Base-by-base conservation (phyloP, 2,888 invertebrate species). In the Mimachlamys varia region DNA sequence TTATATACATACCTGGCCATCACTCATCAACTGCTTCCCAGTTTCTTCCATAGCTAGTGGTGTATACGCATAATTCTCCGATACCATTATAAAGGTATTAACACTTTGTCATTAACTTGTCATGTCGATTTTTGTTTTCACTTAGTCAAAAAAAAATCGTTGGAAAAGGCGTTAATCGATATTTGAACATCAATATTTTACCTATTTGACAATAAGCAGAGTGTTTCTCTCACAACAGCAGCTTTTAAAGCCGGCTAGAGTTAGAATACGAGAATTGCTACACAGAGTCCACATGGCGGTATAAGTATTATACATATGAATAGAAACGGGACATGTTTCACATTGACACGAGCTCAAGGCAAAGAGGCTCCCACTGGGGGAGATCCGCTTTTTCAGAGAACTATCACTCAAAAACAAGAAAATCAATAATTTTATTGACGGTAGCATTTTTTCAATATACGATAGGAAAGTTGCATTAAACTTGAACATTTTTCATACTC, bases 71-170 rank as follows among this genome's bases (percentile, higher is more conserved):
- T 76, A 76, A 33, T 76, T 76, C 33, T 76, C 76, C 27, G 76
- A 27, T 76, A 76, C 76, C 76, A 76, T 76, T 76, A 76, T 76
- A 76, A n/a, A 19, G 3, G 44, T n/a, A 58, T 58, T n/a, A 58
- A 58, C 19, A 33, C 27, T 33, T 33, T 33, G 76, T 76, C 27
- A 76, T 76, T 76, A 27, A 76, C 7, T 12, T 15, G 33, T 33
- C 76, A 76, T 76, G 27, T 76, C 76, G 76, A 33, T 76, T 27
- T 76, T 27, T 76, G 27, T 76, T 76, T 44, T 33, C 76, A 76
- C 76, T 33, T 33, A 33, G 33, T 76, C 33, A 33, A 76, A 76
- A 76, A 76, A 58, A 58, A 76, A 76, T 33, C 33, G 33, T 10
- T 33, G 33, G 27, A 33, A 27, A 76, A 76, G 33, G 76, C 33